Evolutionary conservation across 1,140 invertebrate species (phyloP), one percentile per base, ranked within the genome.

Genomic region (Choristoneura fumiferana): DNA sequence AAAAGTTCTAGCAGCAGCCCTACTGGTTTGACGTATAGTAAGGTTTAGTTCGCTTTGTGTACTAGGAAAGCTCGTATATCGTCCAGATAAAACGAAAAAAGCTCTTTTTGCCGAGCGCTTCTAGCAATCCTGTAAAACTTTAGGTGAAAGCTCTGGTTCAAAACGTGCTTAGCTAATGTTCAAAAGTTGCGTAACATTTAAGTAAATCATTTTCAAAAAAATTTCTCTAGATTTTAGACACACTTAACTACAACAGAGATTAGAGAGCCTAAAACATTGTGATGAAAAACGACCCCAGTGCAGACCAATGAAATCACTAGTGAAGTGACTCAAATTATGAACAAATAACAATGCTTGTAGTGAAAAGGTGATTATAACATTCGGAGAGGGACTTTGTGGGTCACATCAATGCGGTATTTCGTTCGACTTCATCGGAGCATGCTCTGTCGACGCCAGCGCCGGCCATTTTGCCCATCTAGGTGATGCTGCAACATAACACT

Each of bases 401-500:
- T 52, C 59, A 57, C 40, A 73, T 73, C 65, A 57, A 82, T 72
- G 71, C 58, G 60, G 59, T 60, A 60, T 15, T 65, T 63, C 34
- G 57, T 22, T 65, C 61, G 36, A 55, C 60, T 54, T 40, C 54
- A 60, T 55, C 61, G 40, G 73, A 75, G 56, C 65, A 82, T 81
- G 77, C 52, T 57, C 61, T 67, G 75, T 78, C 77, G 73, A 76
- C 76, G 76, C 17, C 62, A 62, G 35, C 73, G 73, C 72, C 76
- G 74, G 78, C 73, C 45, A 18, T 45, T 78, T 84, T 72, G 70
- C 76, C 71, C 65, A 18, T 71, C 73, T 76, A 82, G 76, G 72
- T 81, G 81, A 85, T 81, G 81, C 71, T 68, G 73, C 65, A 58
- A 78, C 37, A 83, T 82, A 84, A 73, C 72, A 67, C 75, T 84